Evolutionary conservation across 2,888 invertebrate genomes (phyloP), one percentile per base, ranked within the genome.

Genomic region (Protonemura montana): DNA sequence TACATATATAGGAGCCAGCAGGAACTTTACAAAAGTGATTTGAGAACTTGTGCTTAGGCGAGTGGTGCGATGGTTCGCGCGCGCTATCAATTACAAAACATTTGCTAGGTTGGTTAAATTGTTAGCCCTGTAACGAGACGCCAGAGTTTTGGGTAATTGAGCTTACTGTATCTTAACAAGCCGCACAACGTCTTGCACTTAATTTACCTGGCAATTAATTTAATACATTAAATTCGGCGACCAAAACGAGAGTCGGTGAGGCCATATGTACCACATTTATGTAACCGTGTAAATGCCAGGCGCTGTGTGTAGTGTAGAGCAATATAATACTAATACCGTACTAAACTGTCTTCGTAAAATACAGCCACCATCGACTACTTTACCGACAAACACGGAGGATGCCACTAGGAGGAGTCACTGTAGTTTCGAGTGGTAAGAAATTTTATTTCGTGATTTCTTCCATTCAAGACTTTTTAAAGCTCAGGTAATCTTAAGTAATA

Each of bases 171-270:
- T 81, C 81, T 29, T 30, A 76, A 84, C 84, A 84, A 84, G 84
- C 84, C 59, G 25, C 59, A 26, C 59, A 76, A 28, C 26, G 81
- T 59, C 84, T 84, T 84, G 29, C 84, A 84, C 84, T 76, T 84
- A 59, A 84, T 84, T 84, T 84, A 84, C 84, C 84, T 84, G 84
- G 84, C 76, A n/a, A 84, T 84, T 84, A 84, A 84, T 76, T 76
- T n/a, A n/a, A 30, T 81, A 30, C 59, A 59, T 59, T 59, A 7
- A 59, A 21, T 59, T 59, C 59, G 59, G 59, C 59, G 13, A 59
- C 16, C 59, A 21, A 21, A 59, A 59, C 59, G 59, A 10, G 3
- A 16, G 59, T 7, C 5, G 59, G 59, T 59, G 59, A 21, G 41
- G 13, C 41, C 59, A 10, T 21, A 59, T 21, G 59, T 21, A 21